Conservation (phyloP, 92 coral and sea anemone species). For the Metridium senile region DNA sequence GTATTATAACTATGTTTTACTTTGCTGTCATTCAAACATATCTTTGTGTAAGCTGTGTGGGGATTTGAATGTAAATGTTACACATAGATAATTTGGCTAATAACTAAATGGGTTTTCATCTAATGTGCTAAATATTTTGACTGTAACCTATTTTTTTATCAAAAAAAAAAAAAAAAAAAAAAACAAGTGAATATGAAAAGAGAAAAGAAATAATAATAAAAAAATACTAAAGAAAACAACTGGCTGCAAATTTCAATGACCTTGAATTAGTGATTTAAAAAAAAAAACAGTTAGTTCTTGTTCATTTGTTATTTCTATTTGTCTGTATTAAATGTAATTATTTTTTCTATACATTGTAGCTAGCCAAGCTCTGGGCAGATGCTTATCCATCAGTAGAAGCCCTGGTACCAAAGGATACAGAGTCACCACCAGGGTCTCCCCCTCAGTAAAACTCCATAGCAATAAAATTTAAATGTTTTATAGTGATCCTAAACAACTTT, state of each 20-base stretch:
- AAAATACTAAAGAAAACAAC: too few relatives aligned
- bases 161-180: too few relatives aligned
- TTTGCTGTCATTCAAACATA: not conserved
- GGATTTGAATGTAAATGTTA: too few relatives aligned
- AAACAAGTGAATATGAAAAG: too few relatives aligned
- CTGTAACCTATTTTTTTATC: too few relatives aligned
- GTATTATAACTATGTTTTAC: slow-evolving; percentile 23
- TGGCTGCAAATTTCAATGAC: too few relatives aligned
- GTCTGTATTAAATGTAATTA: not conserved
- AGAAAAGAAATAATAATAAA: too few relatives aligned
- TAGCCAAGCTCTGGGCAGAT: slow-evolving; percentile 77
- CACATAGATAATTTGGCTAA: too few relatives aligned
- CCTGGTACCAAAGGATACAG: slow-evolving; percentile 58
- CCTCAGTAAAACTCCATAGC: slow-evolving; percentile 12
- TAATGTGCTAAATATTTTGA: too few relatives aligned
- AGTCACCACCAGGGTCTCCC: slow-evolving; percentile 82
- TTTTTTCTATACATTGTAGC: slow-evolving; percentile 44
- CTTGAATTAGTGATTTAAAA: too few relatives aligned
- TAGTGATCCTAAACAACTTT: not conserved
- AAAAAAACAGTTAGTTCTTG: too few relatives aligned
- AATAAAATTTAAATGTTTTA: not conserved
- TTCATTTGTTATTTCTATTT: not conserved
- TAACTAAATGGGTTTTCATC: too few relatives aligned
- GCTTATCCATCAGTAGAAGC: slow-evolving; percentile 67
- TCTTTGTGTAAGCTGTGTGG: not conserved